Base-by-base conservation (phyloP, 2,113 vertebrate species). In the Hucho hucho region DNA sequence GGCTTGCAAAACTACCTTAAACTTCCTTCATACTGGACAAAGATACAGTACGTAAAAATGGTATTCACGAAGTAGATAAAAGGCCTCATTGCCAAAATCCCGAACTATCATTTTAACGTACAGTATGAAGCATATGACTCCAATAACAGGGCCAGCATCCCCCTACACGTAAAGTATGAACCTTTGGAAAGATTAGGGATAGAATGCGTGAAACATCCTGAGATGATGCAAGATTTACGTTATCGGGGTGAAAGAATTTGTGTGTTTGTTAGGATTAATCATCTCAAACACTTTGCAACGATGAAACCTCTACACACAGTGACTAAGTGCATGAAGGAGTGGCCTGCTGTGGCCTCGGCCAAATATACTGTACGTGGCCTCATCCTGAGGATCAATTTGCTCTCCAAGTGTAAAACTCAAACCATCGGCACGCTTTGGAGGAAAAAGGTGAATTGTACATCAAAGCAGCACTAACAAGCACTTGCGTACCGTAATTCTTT, bases 361-460 rank as follows among this genome's bases (percentile, higher is more conserved):
- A 29, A 22, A 28, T 65, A 26, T 26, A 28, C 1, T 29, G 7
- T 69, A n/a, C 18, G 82, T 86, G 89, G 83, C 72, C 75, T 79
- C 67, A 74, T 16, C 64, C 25, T 6, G 4, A 4, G 69, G 79
- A 86, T 84, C 78, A 67, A 79, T 86, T 81, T 81, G 73, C 7
- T 3, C 61, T 70, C 64, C 28, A 70, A 80, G 75, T 68, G 71
- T 74, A 79, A 28, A 76, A 73, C 64, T 75, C 9, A 58, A 69
- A 53, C 63, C 78, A 71, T 86, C 59, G 75, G 72, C 43, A 69
- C 59, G 49, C 67, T 75, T 82, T 29, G 76, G 70, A 70, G 82
- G 78, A 43, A 9, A 3, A 86, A 85, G 77, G 80, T 84, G 79
- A 87, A 73, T 71, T 46, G 2, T 14, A 81, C 80, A 88, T 87